Conservation (phyloP, 2,888 invertebrate species). For the Galeopsomyia nigrocyanea region DNA sequence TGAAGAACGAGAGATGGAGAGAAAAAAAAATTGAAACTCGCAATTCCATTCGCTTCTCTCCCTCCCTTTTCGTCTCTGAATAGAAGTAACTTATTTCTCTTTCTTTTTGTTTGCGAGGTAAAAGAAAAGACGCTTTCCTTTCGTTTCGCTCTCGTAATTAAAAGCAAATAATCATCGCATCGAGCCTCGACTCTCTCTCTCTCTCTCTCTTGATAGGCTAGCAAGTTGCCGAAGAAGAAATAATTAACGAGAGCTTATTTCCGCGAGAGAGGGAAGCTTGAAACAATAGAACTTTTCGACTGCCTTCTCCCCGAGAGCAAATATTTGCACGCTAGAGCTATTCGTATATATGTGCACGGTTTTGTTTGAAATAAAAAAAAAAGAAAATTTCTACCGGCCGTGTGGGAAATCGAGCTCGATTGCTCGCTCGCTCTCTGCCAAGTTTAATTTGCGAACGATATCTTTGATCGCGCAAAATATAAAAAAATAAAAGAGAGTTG, state of each 20-base stretch:
- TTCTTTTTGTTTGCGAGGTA: neutral
- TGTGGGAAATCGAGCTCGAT: too few relatives aligned
- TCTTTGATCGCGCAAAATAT: too few relatives aligned
- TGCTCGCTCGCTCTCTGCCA: too few relatives aligned
- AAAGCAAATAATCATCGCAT: slow-evolving; percentile 42
- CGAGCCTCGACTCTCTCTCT: neutral
- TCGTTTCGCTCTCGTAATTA: slow-evolving; percentile 29
- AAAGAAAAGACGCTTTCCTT: slow-evolving; percentile 10
- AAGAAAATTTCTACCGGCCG: too few relatives aligned
- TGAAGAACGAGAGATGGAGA: neutral
- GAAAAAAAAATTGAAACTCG: neutral
- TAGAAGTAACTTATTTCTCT: neutral
- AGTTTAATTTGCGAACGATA: too few relatives aligned
- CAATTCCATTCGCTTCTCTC: neutral
- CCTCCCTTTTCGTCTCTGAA: neutral
- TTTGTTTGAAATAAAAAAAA: too few relatives aligned
- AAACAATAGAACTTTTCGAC: neutral
- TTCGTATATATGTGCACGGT: too few relatives aligned
- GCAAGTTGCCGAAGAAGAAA: slow-evolving; percentile 24
- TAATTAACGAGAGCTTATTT: slow-evolving; percentile 28
- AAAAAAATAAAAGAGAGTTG: too few relatives aligned
- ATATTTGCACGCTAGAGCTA: neutral
- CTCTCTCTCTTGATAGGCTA: too few relatives aligned
- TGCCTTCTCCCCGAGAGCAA: neutral
- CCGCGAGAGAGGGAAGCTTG: too few relatives aligned